phyloP scores from a whole-genome alignment of 2,888 invertebrate genomes.

The Petrolisthes manimaculis region DNA sequence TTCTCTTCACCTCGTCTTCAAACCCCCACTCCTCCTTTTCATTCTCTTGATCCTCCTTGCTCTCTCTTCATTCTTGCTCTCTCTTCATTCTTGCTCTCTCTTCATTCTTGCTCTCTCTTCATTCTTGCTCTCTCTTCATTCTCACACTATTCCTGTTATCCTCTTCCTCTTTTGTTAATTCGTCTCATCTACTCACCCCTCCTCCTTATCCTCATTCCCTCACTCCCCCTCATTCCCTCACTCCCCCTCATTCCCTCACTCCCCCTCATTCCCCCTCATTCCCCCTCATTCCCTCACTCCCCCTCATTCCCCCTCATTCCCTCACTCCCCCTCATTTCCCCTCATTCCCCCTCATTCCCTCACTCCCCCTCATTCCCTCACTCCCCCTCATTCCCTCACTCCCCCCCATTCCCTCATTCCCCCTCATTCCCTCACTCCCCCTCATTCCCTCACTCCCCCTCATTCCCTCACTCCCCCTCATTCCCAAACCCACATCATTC shows the following conservation, averaged over 20 bases:
- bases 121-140: neutral
- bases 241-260: neutral
- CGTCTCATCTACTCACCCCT: neutral
- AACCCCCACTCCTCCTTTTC: neutral
- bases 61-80: neutral
- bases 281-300: neutral
- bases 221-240: neutral
- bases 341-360: neutral
- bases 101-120: neutral
- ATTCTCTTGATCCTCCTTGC: neutral
- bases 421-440: neutral
- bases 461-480: neutral
- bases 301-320: neutral
- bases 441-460: neutral
- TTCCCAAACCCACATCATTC: neutral
- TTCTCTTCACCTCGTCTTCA: neutral
- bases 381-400: neutral
- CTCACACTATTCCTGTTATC: neutral
- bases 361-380: neutral
- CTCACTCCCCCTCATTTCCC: constrained; percentile 3
- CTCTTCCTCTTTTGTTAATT: neutral
- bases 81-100: neutral
- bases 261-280: neutral
- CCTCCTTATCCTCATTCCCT: neutral
- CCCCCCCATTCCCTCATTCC: neutral